phyloP scores from a whole-genome alignment of 2,797 vertebrate species.

The Sebastes hopkinsi region DNA sequence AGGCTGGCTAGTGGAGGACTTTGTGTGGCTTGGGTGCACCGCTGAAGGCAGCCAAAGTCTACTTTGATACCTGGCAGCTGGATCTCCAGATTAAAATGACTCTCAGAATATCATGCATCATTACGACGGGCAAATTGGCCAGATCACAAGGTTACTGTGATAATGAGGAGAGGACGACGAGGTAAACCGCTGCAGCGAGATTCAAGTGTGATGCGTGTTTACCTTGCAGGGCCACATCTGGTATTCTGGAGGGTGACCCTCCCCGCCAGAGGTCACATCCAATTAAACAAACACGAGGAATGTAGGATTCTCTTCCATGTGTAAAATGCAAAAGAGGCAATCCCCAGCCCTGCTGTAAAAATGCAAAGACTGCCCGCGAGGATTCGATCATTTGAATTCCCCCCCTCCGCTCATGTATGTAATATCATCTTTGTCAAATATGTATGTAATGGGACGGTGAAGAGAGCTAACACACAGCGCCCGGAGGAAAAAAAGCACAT shows the following conservation, averaged over 20 bases:
- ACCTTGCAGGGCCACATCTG: conserved; percentile 50
- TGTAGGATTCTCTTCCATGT: conserved; percentile 24
- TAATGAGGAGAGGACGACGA: conserved; percentile 72
- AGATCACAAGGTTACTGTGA: conserved; percentile 72
- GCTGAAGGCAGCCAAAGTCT: conserved; percentile 59
- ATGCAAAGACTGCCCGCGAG: conserved; percentile 29
- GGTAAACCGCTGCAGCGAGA: conserved; percentile 55
- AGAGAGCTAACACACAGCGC: conserved; percentile 16
- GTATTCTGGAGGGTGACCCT: conserved; percentile 50
- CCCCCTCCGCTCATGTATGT: conserved; percentile 7
- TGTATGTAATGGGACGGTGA: conserved; percentile 50
- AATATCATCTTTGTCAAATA: conserved; percentile 63
- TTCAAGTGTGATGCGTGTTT: conserved; percentile 56
- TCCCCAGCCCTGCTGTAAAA: conserved; percentile 22
- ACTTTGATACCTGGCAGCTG: conserved; percentile 72
- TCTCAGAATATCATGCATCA: conserved; percentile 65
- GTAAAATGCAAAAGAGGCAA: conserved; percentile 39
- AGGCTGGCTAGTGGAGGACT: conserved; percentile 49
- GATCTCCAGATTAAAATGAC: conserved; percentile 65
- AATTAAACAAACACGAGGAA: conserved; percentile 74
- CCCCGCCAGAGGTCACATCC: conserved; percentile 56
- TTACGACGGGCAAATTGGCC: conserved; percentile 57
- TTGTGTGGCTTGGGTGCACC: conserved; percentile 45
- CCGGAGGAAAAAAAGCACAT: background rate
- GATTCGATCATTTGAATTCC: conserved; percentile 32